phyloP scores from a whole-genome alignment of 2,888 invertebrate genomes.

The Lacanobia oleracea region DNA sequence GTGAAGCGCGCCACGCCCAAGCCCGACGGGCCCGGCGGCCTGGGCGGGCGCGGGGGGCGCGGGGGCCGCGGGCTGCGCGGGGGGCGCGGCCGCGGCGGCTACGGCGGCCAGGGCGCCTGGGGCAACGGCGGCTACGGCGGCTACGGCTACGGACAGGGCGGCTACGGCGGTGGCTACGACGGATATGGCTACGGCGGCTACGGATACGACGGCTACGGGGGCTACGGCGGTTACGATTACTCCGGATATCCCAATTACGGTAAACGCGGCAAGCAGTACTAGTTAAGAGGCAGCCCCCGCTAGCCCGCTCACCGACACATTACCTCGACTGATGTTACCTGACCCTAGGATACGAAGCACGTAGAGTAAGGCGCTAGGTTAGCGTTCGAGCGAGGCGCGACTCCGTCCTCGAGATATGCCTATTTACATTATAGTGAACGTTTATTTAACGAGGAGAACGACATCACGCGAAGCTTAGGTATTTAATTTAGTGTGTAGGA shows the following conservation, averaged over 20 bases:
- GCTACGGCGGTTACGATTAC: constrained; percentile 95
- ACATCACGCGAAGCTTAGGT: constrained; percentile 89
- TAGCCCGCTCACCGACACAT: constrained; percentile 89
- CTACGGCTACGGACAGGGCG: constrained; percentile 93
- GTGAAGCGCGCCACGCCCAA: constrained; percentile 98
- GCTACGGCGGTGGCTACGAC: constrained; percentile 93
- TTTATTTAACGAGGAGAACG: constrained; percentile 85
- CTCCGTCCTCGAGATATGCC: constrained; percentile 88
- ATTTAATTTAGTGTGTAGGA: constrained; percentile 89
- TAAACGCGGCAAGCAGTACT: constrained; percentile 91
- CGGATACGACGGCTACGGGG: constrained; percentile 94
- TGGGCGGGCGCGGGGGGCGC: constrained; percentile 92
- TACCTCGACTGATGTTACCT: constrained; percentile 91
- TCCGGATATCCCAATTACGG: constrained; percentile 96
- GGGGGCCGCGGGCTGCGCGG: constrained; percentile 93
- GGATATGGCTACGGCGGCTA: constrained; percentile 94
- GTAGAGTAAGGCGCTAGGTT: constrained; percentile 86
- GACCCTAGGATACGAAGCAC: constrained; percentile 85
- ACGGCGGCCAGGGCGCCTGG: constrained; percentile 92
- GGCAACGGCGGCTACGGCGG: constrained; percentile 92
- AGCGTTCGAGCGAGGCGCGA: constrained; percentile 84
- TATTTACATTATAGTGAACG: constrained; percentile 85
- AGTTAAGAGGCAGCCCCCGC: constrained; percentile 81
- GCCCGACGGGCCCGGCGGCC: constrained; percentile 94
- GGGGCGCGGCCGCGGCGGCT: constrained; percentile 93